A percentile compares a stretch with the other conserved stretches of the same genome.
Evolutionary conservation across 2,797 vertebrate genomes (phyloP).

Genomic region (Lagorchestes hirsutus): DNA sequence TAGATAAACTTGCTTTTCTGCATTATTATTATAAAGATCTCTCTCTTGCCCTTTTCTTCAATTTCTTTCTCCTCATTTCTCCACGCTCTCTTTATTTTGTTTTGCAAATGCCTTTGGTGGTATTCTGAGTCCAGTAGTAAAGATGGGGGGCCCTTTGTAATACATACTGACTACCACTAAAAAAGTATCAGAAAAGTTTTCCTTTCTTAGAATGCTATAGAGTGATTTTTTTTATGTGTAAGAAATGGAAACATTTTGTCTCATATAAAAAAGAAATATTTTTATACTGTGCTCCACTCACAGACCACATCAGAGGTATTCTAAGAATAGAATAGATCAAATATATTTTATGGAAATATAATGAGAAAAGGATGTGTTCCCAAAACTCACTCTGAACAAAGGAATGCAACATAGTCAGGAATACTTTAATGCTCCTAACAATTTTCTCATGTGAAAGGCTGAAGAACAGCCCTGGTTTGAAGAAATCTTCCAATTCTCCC

Average conservation of each 20-base stretch:
- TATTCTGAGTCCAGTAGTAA: slow-evolving; percentile 70
- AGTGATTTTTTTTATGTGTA: slow-evolving; percentile 85
- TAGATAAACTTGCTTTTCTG: slow-evolving; percentile 80
- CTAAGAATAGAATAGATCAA: slow-evolving; percentile 98
- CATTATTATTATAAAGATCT: slow-evolving; percentile 63
- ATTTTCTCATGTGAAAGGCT: slow-evolving; percentile 96
- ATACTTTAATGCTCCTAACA: slow-evolving; percentile 91
- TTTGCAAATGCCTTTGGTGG: slow-evolving; percentile 73
- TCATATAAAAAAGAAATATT: slow-evolving; percentile 89
- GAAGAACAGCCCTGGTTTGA: slow-evolving; percentile 87
- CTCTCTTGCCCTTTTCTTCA: slow-evolving; percentile 38
- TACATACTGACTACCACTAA: slow-evolving; percentile 77
- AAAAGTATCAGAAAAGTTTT: slow-evolving; percentile 84
- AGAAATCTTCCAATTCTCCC: slow-evolving; percentile 88
- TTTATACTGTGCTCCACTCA: slow-evolving; percentile 91
- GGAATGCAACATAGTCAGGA: slow-evolving; percentile 91
- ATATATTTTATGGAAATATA: slow-evolving; percentile 97
- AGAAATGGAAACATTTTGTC: slow-evolving; percentile 92
- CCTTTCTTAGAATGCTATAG: slow-evolving; percentile 86
- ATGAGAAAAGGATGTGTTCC: slow-evolving; percentile 98
- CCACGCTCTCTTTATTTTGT: slow-evolving; percentile 51
- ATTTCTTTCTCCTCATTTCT: slow-evolving; percentile 35
- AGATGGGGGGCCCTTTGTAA: slow-evolving; percentile 67
- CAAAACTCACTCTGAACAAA: slow-evolving; percentile 93
- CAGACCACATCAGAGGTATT: slow-evolving; percentile 92